Evolutionary conservation across 1,140 invertebrate species (phyloP).

Genomic region (Leptopilina boulardi): DNA sequence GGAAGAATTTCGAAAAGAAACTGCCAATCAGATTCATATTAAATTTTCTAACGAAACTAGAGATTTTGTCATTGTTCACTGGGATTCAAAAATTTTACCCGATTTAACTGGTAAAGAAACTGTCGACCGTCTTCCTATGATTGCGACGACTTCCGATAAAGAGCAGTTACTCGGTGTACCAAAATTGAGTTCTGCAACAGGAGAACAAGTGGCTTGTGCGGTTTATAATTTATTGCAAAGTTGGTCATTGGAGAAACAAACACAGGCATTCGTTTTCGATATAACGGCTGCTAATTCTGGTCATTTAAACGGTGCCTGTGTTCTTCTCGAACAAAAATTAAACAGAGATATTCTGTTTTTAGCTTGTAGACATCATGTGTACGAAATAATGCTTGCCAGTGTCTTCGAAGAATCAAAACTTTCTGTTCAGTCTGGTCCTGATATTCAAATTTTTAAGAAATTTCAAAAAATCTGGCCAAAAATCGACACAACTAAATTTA

Average conservation of each 20-base stretch:
- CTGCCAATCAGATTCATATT: background rate
- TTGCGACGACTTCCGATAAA: background rate
- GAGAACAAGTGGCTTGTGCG: background rate
- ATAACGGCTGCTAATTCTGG: background rate
- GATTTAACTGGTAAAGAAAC: background rate
- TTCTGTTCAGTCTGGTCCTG: background rate
- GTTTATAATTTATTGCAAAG: background rate
- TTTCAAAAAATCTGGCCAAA: background rate
- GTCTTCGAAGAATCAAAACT: background rate
- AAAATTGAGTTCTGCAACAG: background rate
- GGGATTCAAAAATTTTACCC: background rate
- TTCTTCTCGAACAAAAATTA: slow-evolving; percentile 25
- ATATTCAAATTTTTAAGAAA: background rate
- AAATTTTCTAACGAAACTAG: background rate
- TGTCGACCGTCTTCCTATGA: background rate
- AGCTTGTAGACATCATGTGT: slow-evolving; percentile 13
- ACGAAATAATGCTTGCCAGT: background rate
- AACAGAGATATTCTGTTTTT: slow-evolving; percentile 25
- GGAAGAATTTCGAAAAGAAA: background rate
- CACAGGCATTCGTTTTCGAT: background rate
- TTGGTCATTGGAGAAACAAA: background rate
- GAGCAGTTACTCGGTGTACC: background rate
- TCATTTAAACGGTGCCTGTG: background rate
- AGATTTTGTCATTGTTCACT: background rate
- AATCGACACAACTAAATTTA: background rate